Evolutionary conservation across 2,113 vertebrate genomes (phyloP).

Genomic region (Clarias gariepinus): DNA sequence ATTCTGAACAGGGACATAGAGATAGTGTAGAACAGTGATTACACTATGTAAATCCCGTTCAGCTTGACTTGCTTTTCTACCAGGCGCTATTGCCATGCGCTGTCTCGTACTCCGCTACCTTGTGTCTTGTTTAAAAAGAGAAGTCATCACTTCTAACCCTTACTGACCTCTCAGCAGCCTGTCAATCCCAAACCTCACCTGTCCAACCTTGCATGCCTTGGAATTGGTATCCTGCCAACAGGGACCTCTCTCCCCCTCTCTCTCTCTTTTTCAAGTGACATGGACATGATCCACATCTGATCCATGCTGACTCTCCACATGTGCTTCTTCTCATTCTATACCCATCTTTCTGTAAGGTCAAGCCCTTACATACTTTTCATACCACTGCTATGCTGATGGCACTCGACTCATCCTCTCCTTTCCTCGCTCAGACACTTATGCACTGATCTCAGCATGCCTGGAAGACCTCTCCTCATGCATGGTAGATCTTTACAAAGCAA

Average conservation of each 20-base stretch:
- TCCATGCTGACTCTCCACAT: not conserved
- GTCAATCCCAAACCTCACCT: not conserved
- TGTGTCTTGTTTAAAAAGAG: not conserved
- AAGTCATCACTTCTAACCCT: not conserved
- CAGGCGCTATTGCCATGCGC: not conserved
- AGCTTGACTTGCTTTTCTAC: not conserved
- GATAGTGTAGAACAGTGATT: not conserved
- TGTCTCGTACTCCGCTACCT: not conserved
- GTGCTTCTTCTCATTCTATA: not conserved
- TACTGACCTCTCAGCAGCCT: not conserved
- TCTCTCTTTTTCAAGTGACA: not conserved
- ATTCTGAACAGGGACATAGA: not conserved
- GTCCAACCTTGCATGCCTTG: not conserved
- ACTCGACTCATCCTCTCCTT: not conserved
- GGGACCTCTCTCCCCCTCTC: not conserved
- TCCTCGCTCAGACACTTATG: not conserved
- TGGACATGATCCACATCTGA: not conserved
- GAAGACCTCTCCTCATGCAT: conserved; percentile 7
- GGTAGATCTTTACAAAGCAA: not conserved
- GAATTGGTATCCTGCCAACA: not conserved
- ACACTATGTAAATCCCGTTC: not conserved
- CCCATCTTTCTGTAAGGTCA: not conserved
- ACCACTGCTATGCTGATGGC: not conserved
- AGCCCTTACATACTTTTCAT: not conserved
- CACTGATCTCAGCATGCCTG: not conserved